phyloP scores from a whole-genome alignment of 2,113 vertebrate genomes.

The Podocnemis expansa region DNA sequence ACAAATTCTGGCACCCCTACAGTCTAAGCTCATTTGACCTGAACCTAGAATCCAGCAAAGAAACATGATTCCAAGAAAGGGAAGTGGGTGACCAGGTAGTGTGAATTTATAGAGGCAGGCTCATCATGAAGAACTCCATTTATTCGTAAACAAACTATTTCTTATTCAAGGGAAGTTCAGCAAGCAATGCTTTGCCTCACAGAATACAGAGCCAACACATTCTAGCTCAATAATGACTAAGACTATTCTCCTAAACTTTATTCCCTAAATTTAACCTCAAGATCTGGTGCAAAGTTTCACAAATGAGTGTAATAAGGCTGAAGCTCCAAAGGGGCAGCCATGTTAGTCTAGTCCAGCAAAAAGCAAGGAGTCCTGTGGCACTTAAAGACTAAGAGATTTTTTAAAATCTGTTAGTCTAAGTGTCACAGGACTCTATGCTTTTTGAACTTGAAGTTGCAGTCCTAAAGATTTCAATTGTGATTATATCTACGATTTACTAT shows the following conservation, averaged over 20 bases:
- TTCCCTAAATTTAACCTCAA: neutral
- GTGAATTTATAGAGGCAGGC: neutral
- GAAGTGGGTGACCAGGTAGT: neutral
- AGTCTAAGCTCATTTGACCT: neutral
- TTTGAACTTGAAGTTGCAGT: neutral
- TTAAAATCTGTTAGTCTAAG: too few relatives aligned
- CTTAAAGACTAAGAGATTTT: too few relatives aligned
- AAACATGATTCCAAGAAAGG: neutral
- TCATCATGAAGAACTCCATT: neutral
- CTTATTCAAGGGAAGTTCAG: neutral
- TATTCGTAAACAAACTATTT: neutral
- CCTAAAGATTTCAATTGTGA: neutral
- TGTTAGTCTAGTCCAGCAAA: too few relatives aligned
- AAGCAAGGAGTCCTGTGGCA: too few relatives aligned
- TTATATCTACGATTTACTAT: neutral
- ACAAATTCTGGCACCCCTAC: neutral
- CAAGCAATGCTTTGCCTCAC: neutral
- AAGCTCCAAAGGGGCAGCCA: too few relatives aligned
- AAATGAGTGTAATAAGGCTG: neutral
- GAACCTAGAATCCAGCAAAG: neutral
- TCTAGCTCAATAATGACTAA: neutral
- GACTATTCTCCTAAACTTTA: neutral
- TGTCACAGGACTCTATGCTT: too few relatives aligned
- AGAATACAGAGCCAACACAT: neutral
- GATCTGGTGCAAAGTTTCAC: neutral